Conservation (phyloP, 2,888 invertebrate species). For the Craniophora ligustri region DNA sequence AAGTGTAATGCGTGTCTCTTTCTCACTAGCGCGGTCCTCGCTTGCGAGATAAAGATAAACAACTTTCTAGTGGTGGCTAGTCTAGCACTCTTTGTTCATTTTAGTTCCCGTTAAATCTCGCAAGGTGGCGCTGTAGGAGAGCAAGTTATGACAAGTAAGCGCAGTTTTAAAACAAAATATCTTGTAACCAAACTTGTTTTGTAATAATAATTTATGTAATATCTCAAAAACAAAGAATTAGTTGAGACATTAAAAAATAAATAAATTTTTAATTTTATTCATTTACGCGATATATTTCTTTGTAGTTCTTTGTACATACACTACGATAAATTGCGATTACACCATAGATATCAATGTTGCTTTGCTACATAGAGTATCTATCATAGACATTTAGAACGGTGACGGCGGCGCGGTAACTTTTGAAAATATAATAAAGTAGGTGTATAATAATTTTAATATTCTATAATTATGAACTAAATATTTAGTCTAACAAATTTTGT, state of each 20-base stretch:
- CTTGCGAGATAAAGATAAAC: conserved; percentile 77
- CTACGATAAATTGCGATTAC: too few relatives aligned
- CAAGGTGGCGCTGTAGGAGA: conserved; percentile 68
- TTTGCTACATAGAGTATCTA: conserved; percentile 31
- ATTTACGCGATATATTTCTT: too few relatives aligned
- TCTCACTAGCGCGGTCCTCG: conserved; percentile 61
- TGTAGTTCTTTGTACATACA: too few relatives aligned
- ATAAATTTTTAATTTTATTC: too few relatives aligned
- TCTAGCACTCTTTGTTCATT: conserved; percentile 87
- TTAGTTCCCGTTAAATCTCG: conserved; percentile 62
- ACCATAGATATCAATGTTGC: conserved; percentile 43
- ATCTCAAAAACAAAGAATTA: too few relatives aligned
- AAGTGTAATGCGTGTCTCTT: conserved; percentile 77
- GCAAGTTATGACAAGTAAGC: neutral
- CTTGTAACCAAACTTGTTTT: conserved; percentile 5
- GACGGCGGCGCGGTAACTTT: conserved; percentile 35
- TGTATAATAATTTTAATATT: too few relatives aligned
- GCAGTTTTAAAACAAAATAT: conserved; percentile 23
- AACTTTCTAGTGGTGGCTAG: conserved; percentile 81
- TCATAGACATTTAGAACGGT: conserved; percentile 2
- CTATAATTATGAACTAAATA: too few relatives aligned
- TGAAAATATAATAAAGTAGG: too few relatives aligned
- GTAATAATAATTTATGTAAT: neutral
- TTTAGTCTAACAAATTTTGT: too few relatives aligned
- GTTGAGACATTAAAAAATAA: too few relatives aligned